Evolutionary conservation across 2,888 invertebrate species (phyloP).

Genomic region (Apotomis capreana): DNA sequence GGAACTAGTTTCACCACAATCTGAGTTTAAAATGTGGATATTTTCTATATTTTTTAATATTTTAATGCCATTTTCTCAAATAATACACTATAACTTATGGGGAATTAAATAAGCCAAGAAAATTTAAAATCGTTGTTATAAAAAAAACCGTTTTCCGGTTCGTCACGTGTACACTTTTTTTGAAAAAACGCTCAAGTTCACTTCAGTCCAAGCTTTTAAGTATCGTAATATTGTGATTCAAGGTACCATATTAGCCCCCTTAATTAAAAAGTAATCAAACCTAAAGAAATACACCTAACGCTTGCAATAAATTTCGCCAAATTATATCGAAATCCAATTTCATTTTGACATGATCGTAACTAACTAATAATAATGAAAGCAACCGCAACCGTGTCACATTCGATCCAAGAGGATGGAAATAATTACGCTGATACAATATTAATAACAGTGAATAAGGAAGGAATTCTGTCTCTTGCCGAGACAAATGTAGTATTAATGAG

Average conservation of each 20-base stretch:
- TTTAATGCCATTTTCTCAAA: too few relatives aligned
- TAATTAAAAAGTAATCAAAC: neutral
- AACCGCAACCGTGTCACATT: conserved; percentile 63
- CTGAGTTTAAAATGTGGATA: too few relatives aligned
- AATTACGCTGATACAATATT: conserved; percentile 72
- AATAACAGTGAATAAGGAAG: conserved; percentile 73
- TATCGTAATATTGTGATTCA: neutral
- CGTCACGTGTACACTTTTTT: too few relatives aligned
- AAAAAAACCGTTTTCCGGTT: too few relatives aligned
- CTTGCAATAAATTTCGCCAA: conserved; percentile 17
- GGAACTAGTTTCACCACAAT: too few relatives aligned
- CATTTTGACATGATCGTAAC: conserved; percentile 36
- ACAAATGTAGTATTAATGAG: conserved; percentile 81
- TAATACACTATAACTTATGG: too few relatives aligned
- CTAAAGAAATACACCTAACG: conserved; percentile 4
- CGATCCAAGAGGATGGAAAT: conserved; percentile 66
- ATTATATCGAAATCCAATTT: conserved; percentile 34
- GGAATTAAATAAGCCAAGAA: too few relatives aligned
- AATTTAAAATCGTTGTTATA: too few relatives aligned
- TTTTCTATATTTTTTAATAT: too few relatives aligned
- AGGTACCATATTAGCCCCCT: neutral
- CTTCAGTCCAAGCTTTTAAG: too few relatives aligned
- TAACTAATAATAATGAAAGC: conserved; percentile 50
- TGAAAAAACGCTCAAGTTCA: too few relatives aligned
- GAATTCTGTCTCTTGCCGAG: conserved; percentile 73